These are phyloP conservation scores for Drosophila repleta DNA, from an alignment of 1,140 invertebrate species.

Conservation along the genomic window DNA sequence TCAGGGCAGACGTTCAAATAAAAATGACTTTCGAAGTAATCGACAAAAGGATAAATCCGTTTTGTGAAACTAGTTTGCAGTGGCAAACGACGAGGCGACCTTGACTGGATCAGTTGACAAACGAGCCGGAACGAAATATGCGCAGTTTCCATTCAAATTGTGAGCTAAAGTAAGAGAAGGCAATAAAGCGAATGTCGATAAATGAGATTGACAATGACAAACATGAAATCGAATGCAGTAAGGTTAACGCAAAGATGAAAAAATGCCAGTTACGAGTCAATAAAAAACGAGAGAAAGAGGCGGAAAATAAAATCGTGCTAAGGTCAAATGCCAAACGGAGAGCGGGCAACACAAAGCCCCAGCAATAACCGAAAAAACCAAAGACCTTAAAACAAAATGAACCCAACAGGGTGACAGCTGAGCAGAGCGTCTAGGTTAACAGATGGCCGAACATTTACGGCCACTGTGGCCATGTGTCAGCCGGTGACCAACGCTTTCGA, in stretches of 20 bases:
- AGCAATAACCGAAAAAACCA: conserved; percentile 37
- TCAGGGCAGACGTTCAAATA: conserved; percentile 5
- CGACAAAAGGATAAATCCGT: conserved; percentile 20
- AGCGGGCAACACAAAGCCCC: conserved; percentile 12
- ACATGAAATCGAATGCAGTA: conserved; percentile 71
- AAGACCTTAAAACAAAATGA: conserved; percentile 69
- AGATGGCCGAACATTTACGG: conserved; percentile 80
- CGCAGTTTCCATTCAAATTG: conserved; percentile 65
- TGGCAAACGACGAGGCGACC: conserved; percentile 44
- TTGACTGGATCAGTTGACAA: conserved; percentile 51
- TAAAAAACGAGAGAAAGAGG: conserved; percentile 42
- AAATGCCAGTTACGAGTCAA: conserved; percentile 54
- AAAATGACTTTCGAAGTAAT: conserved; percentile 27
- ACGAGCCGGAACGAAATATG: conserved; percentile 35
- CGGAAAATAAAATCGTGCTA: conserved; percentile 65
- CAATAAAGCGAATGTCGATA: conserved; percentile 78
- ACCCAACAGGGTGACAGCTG: conserved; percentile 53
- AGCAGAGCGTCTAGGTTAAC: conserved; percentile 59
- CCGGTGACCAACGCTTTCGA: conserved; percentile 49
- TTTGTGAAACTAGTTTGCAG: conserved; percentile 21
- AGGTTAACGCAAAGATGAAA: conserved; percentile 60
- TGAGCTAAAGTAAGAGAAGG: conserved; percentile 14
- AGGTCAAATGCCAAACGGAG: conserved; percentile 56
- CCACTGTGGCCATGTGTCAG: conserved; percentile 68
- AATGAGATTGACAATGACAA: conserved; percentile 82